Evolutionary conservation across 1,140 invertebrate genomes (phyloP), one percentile per base, ranked within the genome.

Genomic region (Bombus superbus): DNA sequence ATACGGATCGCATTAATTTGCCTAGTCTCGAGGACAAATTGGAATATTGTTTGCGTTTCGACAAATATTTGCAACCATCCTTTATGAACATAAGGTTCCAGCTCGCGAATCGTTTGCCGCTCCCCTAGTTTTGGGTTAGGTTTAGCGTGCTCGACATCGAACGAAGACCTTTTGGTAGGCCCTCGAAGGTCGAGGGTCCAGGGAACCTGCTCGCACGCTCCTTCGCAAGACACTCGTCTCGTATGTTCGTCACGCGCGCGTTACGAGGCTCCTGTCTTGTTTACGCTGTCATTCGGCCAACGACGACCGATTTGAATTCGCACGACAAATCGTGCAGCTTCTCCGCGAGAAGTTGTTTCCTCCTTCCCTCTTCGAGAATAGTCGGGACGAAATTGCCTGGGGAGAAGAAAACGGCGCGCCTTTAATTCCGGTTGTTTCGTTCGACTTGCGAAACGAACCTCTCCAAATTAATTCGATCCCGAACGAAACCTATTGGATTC

Each of bases 241-340:
- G 71, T 32, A 91, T 91, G 89, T 83, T 62, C 71, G 89, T 85
- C 91, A 92, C 91, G 91, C 85, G 76, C 84, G 74, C 76, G 76
- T 90, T 77, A 88, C 85, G 38, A 86, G 64, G 77, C 81, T 87
- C 83, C 77, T 79, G 87, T 75, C 86, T 86, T 89, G 91, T 92
- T 92, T 89, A 91, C 89, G 80, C 79, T 81, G 73, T 84, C 87
- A 89, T 91, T 92, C 85, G 85, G 53, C 59, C 88, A 80, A 80
- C 89, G 83, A 79, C 76, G 42, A 40, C 57, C 81, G 83, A 90
- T 91, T 90, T 90, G 87, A 91, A 90, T 91, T 90, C 87, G 81
- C 74, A 76, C 79, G 78, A 69, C 80, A 76, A 64, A 85, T 88
- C 85, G 85, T 68, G 68, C 84, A 47, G 77, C 11, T 32, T 71